phyloP scores from a whole-genome alignment of 2,797 vertebrate genomes.

The Megalops cyprinoides region DNA sequence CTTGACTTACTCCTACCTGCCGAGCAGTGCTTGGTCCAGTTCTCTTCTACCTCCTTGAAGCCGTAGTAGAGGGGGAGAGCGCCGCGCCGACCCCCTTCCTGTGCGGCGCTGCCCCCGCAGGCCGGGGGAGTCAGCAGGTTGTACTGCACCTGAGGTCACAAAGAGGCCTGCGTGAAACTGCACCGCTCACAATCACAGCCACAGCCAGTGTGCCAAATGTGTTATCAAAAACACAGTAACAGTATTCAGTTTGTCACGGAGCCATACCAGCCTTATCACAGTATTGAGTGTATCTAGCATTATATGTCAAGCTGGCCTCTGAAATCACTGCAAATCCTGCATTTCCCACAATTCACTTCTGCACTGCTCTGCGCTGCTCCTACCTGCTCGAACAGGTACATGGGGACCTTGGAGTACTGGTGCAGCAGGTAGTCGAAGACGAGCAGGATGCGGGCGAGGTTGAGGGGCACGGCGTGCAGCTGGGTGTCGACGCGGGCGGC shows the following conservation, averaged over 20 bases:
- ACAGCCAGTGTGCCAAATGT: too few species aligned
- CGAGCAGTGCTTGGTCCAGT: slow-evolving; percentile 95
- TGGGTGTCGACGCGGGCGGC: slow-evolving; percentile 83
- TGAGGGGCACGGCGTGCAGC: slow-evolving; percentile 83
- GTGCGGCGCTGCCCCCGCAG: slow-evolving; percentile 77
- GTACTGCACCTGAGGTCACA: slow-evolving; percentile 85
- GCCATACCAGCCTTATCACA: too few species aligned
- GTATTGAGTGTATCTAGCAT: too few species aligned
- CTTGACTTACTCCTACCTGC: slow-evolving; percentile 77
- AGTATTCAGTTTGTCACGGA: too few species aligned
- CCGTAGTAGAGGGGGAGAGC: slow-evolving; percentile 87
- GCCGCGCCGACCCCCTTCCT: slow-evolving; percentile 77
- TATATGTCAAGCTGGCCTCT: too few species aligned
- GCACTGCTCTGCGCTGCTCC: background rate
- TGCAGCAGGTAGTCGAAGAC: slow-evolving; percentile 95
- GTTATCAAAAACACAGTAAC: too few species aligned
- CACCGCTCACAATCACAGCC: too few species aligned
- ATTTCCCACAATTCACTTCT: background rate
- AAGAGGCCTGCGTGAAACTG: background rate
- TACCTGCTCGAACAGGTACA: slow-evolving; percentile 97
- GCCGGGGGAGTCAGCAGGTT: slow-evolving; percentile 92
- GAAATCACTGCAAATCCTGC: too few species aligned
- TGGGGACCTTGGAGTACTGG: slow-evolving; percentile 89
- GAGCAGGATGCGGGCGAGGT: slow-evolving; percentile 87
- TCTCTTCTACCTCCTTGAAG: slow-evolving; percentile 98